Conservation (phyloP, 2,888 invertebrate species). For the Hylaea fasciaria region DNA sequence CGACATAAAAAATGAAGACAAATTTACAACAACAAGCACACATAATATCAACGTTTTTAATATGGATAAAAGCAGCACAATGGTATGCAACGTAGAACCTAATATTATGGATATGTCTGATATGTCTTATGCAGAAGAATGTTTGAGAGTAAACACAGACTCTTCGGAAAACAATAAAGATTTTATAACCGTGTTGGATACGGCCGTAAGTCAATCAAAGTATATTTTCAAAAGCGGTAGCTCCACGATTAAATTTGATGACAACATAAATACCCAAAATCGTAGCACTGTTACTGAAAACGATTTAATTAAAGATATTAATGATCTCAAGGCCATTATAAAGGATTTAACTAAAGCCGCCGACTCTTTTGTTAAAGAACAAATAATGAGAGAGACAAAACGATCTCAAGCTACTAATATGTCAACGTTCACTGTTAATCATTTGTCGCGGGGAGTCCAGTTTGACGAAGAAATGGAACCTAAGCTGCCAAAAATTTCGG, state of each 20-base stretch:
- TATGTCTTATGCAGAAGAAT: conserved; percentile 3
- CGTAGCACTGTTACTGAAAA: conserved; percentile 46
- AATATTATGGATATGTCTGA: background rate
- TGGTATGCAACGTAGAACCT: conserved; percentile 25
- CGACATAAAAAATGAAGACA: conserved; percentile 32
- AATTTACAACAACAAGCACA: conserved; percentile 30
- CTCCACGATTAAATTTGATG: conserved; percentile 40
- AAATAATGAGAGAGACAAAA: conserved; percentile 43
- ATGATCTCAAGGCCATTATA: conserved; percentile 60
- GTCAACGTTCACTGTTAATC: conserved; percentile 36
- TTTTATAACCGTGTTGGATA: conserved; percentile 66
- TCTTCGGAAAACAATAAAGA: conserved; percentile 41
- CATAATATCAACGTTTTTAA: conserved; percentile 12
- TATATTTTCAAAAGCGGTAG: conserved; percentile 53
- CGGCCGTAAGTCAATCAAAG: conserved; percentile 60
- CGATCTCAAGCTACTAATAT: conserved; percentile 33
- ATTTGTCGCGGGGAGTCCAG: conserved; percentile 58
- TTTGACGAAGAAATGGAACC: conserved; percentile 46
- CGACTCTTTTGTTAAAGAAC: conserved; percentile 58
- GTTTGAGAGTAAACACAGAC: conserved; percentile 6
- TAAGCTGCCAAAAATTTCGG: conserved; percentile 49
- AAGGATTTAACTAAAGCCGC: conserved; percentile 60
- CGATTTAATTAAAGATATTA: conserved; percentile 62
- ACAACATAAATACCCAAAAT: conserved; percentile 34
- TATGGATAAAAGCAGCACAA: conserved; percentile 27